Evolutionary conservation across 2,113 vertebrate species (phyloP).

Genomic region (Dasyurus viverrinus): DNA sequence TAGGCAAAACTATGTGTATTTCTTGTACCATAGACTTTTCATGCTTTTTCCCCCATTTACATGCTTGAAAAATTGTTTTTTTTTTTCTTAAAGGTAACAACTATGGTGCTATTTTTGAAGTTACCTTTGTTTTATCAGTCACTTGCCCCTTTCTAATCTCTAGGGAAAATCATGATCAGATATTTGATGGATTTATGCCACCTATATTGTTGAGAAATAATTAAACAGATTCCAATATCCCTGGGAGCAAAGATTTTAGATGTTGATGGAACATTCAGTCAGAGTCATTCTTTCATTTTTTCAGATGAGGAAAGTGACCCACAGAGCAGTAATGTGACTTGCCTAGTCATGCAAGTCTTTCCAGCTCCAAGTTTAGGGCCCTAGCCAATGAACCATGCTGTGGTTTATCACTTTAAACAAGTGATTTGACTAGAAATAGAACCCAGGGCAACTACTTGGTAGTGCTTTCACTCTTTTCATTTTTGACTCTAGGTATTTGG

Average conservation of each 20-base stretch:
- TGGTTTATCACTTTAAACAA: not conserved
- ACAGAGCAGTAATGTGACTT: not conserved
- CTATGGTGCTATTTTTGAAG: not conserved
- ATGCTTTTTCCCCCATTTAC: not conserved
- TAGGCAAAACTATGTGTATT: too few species aligned
- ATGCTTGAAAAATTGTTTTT: not conserved
- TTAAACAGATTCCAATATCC: not conserved
- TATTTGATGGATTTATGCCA: not conserved
- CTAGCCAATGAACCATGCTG: not conserved
- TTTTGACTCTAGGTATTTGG: too few species aligned
- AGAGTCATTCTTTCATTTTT: not conserved
- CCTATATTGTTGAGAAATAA: not conserved
- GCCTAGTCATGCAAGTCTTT: not conserved
- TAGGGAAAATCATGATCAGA: not conserved
- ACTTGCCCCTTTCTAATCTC: not conserved
- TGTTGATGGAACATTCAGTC: not conserved
- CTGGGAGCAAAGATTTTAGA: not conserved
- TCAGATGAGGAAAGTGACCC: not conserved
- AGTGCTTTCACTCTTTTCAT: too few species aligned
- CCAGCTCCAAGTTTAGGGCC: not conserved
- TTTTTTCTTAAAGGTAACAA: not conserved
- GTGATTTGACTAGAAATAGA: not conserved
- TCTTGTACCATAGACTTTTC: not conserved
- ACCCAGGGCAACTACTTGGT: not conserved
- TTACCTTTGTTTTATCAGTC: not conserved